Evolutionary conservation across 1,140 invertebrate genomes (phyloP).

Genomic region (Neotoxoptera formosana): DNA sequence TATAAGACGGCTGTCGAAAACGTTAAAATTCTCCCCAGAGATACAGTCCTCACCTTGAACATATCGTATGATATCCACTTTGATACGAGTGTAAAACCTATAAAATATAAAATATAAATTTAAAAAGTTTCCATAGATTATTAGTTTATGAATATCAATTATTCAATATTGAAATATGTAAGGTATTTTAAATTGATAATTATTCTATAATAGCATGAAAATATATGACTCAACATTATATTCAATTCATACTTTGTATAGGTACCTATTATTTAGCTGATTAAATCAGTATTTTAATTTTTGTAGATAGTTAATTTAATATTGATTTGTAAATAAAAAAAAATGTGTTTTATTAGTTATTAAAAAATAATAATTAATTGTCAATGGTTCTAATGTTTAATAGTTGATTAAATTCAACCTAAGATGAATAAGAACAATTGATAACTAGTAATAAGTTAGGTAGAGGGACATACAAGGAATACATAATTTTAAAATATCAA

Average conservation of each 20-base stretch:
- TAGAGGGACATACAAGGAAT: not conserved
- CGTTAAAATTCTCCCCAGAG: slow-evolving; percentile 55
- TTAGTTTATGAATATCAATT: not conserved
- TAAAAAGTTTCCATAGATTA: not conserved
- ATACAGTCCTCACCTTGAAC: slow-evolving; percentile 60
- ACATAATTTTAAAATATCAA: not conserved
- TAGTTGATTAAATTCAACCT: not conserved
- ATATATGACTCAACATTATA: not conserved
- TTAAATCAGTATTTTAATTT: too few relatives aligned
- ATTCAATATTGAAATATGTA: not conserved
- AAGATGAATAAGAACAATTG: not conserved
- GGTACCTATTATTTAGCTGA: not conserved
- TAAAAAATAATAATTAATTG: not conserved
- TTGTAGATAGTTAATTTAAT: too few relatives aligned
- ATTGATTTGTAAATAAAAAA: not conserved
- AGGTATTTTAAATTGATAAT: too few relatives aligned
- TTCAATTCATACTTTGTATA: not conserved
- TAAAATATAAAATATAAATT: not conserved
- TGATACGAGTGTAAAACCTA: slow-evolving; percentile 52
- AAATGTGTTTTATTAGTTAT: not conserved
- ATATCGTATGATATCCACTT: slow-evolving; percentile 58
- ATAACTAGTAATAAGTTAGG: not conserved
- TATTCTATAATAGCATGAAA: not conserved
- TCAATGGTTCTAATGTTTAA: not conserved
- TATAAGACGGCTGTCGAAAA: slow-evolving; percentile 61